Conservation (phyloP, 2,113 vertebrate species). For the Alaudala cheleensis region DNA sequence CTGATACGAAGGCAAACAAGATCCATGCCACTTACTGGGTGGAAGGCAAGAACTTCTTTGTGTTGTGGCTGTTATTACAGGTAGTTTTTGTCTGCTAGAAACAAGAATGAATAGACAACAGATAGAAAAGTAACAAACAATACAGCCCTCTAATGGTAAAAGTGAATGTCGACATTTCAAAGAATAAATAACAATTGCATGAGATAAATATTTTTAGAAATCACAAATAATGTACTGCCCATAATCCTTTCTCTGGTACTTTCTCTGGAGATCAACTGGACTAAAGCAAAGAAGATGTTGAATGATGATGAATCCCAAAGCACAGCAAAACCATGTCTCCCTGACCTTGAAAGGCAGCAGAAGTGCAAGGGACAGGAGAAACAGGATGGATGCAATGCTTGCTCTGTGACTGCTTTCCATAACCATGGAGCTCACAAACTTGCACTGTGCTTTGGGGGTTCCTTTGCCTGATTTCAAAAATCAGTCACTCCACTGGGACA, state of each 20-base stretch:
- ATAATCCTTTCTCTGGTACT: background rate
- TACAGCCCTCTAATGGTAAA: constrained; percentile 60
- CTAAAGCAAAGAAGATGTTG: background rate
- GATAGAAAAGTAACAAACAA: constrained; percentile 11
- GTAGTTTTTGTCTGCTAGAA: background rate
- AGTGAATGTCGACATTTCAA: background rate
- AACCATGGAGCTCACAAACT: background rate
- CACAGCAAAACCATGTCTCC: background rate
- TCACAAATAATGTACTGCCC: background rate
- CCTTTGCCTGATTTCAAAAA: background rate
- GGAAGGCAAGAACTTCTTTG: background rate
- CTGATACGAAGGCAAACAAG: background rate
- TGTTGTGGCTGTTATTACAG: background rate
- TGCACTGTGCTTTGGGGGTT: background rate
- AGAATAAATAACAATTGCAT: background rate
- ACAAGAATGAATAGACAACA: background rate
- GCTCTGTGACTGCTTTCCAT: background rate
- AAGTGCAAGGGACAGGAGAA: background rate
- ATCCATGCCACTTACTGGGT: background rate
- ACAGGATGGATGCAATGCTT: background rate
- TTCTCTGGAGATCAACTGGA: background rate
- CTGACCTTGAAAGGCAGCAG: background rate
- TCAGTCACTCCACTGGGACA: fast-evolving
- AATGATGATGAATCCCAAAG: background rate
- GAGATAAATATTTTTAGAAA: background rate